Evolutionary conservation across 2,113 vertebrate genomes (phyloP).

Genomic region (Cacatua alba): DNA sequence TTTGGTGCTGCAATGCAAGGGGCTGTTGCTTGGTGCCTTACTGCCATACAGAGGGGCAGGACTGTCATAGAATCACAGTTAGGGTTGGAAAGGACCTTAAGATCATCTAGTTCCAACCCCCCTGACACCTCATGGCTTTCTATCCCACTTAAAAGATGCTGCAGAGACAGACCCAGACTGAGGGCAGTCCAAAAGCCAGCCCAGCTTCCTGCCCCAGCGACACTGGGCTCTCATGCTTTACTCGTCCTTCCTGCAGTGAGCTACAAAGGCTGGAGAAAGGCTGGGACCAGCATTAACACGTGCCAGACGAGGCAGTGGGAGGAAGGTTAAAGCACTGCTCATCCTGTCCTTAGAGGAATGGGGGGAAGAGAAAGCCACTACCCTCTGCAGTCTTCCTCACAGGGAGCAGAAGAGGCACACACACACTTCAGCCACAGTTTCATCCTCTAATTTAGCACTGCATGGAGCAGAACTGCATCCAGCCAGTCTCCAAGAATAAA

Average conservation of each 20-base stretch:
- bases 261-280: background rate
- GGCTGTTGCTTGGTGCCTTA: background rate
- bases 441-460: background rate
- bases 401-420: background rate
- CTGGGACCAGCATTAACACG: background rate
- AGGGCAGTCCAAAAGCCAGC: background rate
- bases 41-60: background rate
- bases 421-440: background rate
- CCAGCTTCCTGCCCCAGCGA: background rate
- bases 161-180: background rate
- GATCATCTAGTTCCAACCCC: too few species aligned
- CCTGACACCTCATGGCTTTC: background rate
- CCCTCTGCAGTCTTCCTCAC: background rate
- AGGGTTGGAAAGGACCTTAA: too few species aligned
- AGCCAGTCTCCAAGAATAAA: background rate
- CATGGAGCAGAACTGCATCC: background rate
- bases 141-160: background rate
- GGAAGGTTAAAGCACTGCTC: background rate
- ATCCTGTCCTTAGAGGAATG: background rate
- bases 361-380: background rate
- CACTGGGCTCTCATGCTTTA: background rate
- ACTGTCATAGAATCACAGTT: too few species aligned
- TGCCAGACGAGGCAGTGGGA: fast-evolving
- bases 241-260: background rate
- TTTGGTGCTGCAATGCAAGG: background rate